phyloP scores from a whole-genome alignment of 2,113 vertebrate species.

The Sula dactylatra region DNA sequence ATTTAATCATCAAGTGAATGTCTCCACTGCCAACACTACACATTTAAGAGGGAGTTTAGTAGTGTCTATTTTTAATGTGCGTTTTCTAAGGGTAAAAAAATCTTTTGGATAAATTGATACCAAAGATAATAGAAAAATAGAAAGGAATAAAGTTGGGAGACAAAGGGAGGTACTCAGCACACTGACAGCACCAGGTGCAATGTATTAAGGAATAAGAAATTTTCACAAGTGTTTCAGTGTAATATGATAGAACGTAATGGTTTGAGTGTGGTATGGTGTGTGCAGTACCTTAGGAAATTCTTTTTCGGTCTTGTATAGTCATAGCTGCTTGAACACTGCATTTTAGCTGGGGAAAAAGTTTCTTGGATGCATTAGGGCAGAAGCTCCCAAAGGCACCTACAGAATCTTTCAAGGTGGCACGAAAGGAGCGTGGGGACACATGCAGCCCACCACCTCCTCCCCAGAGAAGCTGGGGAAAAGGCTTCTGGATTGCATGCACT shows the following conservation, averaged over 20 bases:
- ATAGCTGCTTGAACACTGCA: neutral
- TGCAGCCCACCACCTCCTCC: neutral
- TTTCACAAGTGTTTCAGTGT: neutral
- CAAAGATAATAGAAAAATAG: neutral
- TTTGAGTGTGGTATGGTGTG: neutral
- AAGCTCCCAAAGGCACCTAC: neutral
- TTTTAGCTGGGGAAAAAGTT: neutral
- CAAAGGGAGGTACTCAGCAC: neutral
- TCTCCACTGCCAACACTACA: neutral
- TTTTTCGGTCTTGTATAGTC: neutral
- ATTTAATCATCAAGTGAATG: neutral
- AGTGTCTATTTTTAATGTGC: neutral
- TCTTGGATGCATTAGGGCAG: neutral
- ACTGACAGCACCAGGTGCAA: accelerated
- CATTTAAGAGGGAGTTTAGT: neutral
- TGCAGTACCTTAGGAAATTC: neutral
- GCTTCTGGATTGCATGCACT: neutral
- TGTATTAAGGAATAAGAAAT: neutral
- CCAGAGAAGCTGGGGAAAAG: neutral
- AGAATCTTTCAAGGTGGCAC: neutral
- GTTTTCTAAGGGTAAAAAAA: neutral
- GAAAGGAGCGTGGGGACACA: neutral
- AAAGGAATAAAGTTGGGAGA: neutral
- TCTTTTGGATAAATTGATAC: neutral
- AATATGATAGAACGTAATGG: neutral